Evolutionary conservation across 2,888 invertebrate genomes (phyloP), one percentile per base, ranked within the genome.

Genomic region (Tromatobia lineatoria): DNA sequence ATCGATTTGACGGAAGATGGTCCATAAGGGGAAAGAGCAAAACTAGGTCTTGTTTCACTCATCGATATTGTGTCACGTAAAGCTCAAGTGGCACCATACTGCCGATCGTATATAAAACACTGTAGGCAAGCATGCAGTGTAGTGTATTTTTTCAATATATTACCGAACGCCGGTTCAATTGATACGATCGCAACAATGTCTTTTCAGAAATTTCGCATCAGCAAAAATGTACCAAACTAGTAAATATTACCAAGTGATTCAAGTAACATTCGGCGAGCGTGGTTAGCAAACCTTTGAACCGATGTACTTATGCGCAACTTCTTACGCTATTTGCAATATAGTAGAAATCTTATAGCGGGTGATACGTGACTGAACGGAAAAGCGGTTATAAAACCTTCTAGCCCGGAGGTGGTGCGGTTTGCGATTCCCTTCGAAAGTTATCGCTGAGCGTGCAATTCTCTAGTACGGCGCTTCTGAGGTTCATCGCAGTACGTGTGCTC

Each of bases 381-480:
- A 84, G 81, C 71, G 77, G 81, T 82, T 84, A 79, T 81, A 75
- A 84, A 69, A 78, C 71, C 78, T n/a, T 67, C 11, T 10, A 38
- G 38, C 38, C 70, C 25, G 70, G 78, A 38, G 61, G 47, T 59
- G 47, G 50, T 23, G 45, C 45, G 25, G 69, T 59, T 73, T 61
- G 76, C 23, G 73, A 47, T 42, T 69, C 57, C 64, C 78, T 69
- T 66, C 52, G 64, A 75, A 81, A 84, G 64, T 82, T 84, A 79
- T 84, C 84, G 84, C 80, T 81, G 84, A 81, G 78, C 71, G 70
- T 74, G 75, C 78, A 70, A 84, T 81, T 82, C 70, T 81, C 78
- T 50, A 66, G 66, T 52, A 59, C 64, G 25, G 74, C 66, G 78
- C 69, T 70, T 52, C 42, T 54, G 57, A 74, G 78, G n/a, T 79